These are phyloP conservation scores for Podabrus alpinus DNA, from an alignment of 2,888 invertebrate species.

Conservation along the genomic window DNA sequence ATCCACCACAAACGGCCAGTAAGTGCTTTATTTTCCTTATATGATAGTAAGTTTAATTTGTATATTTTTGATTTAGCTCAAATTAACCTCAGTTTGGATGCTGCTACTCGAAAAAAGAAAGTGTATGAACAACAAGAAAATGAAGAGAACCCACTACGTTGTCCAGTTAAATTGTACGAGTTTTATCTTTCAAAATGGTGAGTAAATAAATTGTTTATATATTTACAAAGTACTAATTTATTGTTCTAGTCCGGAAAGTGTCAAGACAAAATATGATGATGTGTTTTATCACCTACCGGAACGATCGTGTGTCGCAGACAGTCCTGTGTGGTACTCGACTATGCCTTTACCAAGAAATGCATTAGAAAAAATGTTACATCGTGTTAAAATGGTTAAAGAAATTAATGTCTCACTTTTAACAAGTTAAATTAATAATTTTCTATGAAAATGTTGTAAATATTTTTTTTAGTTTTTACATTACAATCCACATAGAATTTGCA, in stretches of 20 bases:
- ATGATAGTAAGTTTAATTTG: neutral
- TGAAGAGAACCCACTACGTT: slow-evolving; percentile 87
- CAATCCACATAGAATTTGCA: no score
- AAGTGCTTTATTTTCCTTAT: slow-evolving; percentile 19
- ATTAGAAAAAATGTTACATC: slow-evolving; percentile 88
- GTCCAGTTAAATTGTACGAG: slow-evolving; percentile 95
- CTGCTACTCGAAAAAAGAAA: slow-evolving; percentile 82
- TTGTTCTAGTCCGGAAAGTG: slow-evolving; percentile 82
- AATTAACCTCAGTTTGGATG: slow-evolving; percentile 60
- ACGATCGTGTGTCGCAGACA: slow-evolving; percentile 92
- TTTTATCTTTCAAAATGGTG: slow-evolving; percentile 97
- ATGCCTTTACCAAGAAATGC: slow-evolving; percentile 79
- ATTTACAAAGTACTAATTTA: slow-evolving; percentile 16
- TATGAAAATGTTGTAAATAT: neutral
- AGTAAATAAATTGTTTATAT: slow-evolving; percentile 29
- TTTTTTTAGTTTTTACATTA: no score
- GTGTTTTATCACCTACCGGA: slow-evolving; percentile 93
- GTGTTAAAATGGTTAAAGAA: slow-evolving; percentile 92
- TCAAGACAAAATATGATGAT: slow-evolving; percentile 89
- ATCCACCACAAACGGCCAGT: slow-evolving; percentile 84
- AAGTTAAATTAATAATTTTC: slow-evolving; percentile 58
- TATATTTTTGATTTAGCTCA: neutral
- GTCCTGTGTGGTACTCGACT: slow-evolving; percentile 95
- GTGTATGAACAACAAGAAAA: slow-evolving; percentile 94
- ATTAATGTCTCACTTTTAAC: slow-evolving; percentile 82